Base-by-base conservation (phyloP, 2,888 invertebrate species). In the Pristionchus fissidentatus region DNA sequence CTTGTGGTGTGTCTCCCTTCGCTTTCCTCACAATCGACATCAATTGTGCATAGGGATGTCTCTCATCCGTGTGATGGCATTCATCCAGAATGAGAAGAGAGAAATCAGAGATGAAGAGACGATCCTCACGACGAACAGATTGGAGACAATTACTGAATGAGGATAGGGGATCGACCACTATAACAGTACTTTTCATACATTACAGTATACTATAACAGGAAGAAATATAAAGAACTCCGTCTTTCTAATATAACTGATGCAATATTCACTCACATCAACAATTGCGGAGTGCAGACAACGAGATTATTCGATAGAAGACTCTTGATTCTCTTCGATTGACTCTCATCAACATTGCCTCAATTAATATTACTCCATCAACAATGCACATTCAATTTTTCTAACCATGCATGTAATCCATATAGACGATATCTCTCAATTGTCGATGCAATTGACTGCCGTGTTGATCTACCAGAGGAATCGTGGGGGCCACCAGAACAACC, bases 61-160 rank as follows among this genome's bases (percentile, higher is more conserved):
- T 73, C 38, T 60, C 46, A 38, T 52, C 46, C 52, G 87, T 86
- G 62, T 90, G 87, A 81, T 91, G 91, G 22, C 91, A 90, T 84
- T 91, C 91, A 85, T 91, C 91, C 60, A 91, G 87, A 19, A 91
- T 85, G 8, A 91, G 70, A 86, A 91, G 84, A 15, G 91, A 89
- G 79, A 91, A 87, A 78, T 91, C 90, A 38, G 86, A 83, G 29
- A 91, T 46, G 82, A 87, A 91, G 55, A 91, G 70, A 29, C 89
- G 88, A 60, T 91, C 90, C n/a, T 79, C 70, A 49, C 84, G 84
- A 29, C 89, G 86, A 32, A 89, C 87, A 1, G 88, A 88, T 62
- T 87, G 83, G 60, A 90, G 83, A 90, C 90, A 89, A 73, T 91
- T 91, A 19, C 87, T 88, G 60, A 62, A n/a, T n/a, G n/a, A n/a